Evolutionary conservation across 2,113 vertebrate species (phyloP), one percentile per base, ranked within the genome.

Genomic region (Eclectus roratus): DNA sequence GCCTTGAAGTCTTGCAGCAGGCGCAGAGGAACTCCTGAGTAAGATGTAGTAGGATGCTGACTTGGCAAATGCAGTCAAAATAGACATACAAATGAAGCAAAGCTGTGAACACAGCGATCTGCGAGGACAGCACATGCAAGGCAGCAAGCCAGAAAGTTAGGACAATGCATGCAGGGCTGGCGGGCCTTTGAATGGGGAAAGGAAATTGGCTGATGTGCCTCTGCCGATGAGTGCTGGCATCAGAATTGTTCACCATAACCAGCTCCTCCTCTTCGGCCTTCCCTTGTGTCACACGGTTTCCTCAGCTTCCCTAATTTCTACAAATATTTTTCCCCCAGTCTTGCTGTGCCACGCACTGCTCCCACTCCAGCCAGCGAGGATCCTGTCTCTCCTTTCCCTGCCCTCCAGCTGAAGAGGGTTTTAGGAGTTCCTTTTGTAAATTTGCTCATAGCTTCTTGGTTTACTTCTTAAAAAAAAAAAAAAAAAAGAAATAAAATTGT

Each of bases 141-240:
- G 31, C 18, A 37, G 27, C 4, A 70, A 78, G 37, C n/a, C 82
- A 80, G 64, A 39, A 56, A 35, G 28, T 1, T 15, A 23, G 43
- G 25, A 76, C 29, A 46, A 9, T 0, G 0, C 49, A 6, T 0
- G 7, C 31, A 44, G 82, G 39, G 53, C 44, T 19, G 21, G 15
- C 49, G 43, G n/a, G 31, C 33, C 60, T 50, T 7, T 33, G 19
- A 60, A 55, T 0, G 0, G 3, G 12, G 39, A 1, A 10, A 63
- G 64, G 27, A 85, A 66, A 46, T 8, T 1, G 29, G 72, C 21
- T 1, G 5, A 29, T 7, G 13, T 11, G 41, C 4, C 20, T 72
- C 58, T 76, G 41, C 46, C 0, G 1, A 12, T 17, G 33, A 70
- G 27, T 1, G 7, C n/a, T 7, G 8, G 16, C 55, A 64, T 11